A percentile compares a stretch with the other conserved stretches of the same genome.
Evolutionary conservation across 2,113 vertebrate species (phyloP).

Genomic region (Amblyornis subalaris): DNA sequence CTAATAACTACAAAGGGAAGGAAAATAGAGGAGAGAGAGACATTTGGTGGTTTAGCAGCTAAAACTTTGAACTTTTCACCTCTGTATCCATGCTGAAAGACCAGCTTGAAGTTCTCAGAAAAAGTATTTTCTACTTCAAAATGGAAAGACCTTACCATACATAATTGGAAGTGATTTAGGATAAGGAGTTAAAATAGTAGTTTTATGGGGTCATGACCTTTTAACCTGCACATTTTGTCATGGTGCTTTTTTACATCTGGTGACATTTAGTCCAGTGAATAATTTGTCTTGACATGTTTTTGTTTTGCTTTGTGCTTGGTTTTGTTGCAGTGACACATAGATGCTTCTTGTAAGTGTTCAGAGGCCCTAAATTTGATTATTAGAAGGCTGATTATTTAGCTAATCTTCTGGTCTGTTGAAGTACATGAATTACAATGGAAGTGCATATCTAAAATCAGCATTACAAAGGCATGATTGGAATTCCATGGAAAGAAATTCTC

Average conservation of each 20-base stretch:
- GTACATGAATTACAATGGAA: not conserved
- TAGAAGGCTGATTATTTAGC: not conserved
- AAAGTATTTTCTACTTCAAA: slow-evolving; percentile 30
- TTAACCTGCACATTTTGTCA: slow-evolving; percentile 67
- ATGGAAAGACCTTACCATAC: slow-evolving; percentile 26
- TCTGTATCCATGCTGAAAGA: not conserved
- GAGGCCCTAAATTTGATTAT: slow-evolving; percentile 7
- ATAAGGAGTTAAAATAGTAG: slow-evolving; percentile 44
- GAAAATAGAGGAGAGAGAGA: not conserved
- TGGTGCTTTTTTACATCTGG: slow-evolving; percentile 61
- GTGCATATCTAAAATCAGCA: not conserved
- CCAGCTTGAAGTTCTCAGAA: slow-evolving; percentile 17
- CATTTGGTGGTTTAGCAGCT: not conserved
- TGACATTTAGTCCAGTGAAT: slow-evolving; percentile 65
- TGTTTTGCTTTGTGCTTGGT: slow-evolving; percentile 49
- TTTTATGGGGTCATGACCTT: slow-evolving; percentile 69
- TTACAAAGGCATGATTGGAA: not conserved
- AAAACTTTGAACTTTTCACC: not conserved
- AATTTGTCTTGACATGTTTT: slow-evolving; percentile 64
- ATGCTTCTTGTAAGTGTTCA: not conserved
- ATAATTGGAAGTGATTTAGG: slow-evolving; percentile 68
- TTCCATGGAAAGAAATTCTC: not conserved
- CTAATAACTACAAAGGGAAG: slow-evolving; percentile 20
- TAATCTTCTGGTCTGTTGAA: not conserved
- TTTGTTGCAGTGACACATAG: not conserved